A percentile compares a stretch with the other conserved stretches of the same genome.
phyloP scores from a whole-genome alignment of 1,140 invertebrate genomes.

The Euura lappo region DNA sequence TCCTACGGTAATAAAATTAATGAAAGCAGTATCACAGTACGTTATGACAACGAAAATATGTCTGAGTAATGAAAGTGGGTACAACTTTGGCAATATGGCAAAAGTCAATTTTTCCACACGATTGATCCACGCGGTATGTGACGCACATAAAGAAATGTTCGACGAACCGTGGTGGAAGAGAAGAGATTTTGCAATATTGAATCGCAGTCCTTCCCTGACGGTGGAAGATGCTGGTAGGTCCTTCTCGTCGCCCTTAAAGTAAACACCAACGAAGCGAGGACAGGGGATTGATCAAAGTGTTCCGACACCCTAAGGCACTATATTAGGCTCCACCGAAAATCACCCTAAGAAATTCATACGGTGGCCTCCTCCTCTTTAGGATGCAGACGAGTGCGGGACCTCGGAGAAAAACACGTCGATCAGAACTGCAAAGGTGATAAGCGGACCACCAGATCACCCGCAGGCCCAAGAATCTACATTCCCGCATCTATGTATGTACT shows the following conservation, averaged over 20 bases:
- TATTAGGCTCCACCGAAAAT: conserved; percentile 40
- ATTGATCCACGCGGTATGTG: not conserved
- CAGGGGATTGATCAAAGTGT: conserved; percentile 52
- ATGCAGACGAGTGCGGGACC: not conserved
- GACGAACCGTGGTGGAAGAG: not conserved
- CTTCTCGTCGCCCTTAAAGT: conserved; percentile 43
- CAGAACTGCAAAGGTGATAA: not conserved
- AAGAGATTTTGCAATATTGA: conserved; percentile 5
- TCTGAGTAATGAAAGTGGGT: not conserved
- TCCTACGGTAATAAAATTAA: not conserved
- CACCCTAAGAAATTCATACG: conserved; percentile 9
- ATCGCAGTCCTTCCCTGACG: not conserved
- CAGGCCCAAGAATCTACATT: no score
- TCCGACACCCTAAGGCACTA: conserved; percentile 51
- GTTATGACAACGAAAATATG: not conserved
- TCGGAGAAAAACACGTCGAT: not conserved
- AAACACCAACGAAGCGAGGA: conserved; percentile 40
- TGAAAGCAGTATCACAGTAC: not conserved
- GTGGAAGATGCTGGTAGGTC: conserved; percentile 42
- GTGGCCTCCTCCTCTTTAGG: not conserved
- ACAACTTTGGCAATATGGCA: not conserved
- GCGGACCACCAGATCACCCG: not conserved
- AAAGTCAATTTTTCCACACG: conserved; percentile 5
- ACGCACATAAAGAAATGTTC: not conserved
- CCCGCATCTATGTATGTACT: no score